Percentiles rank a stretch among this genome's conserved stretches.
phyloP scores from a whole-genome alignment of 2,888 invertebrate genomes.

The Helicoverpa assulta region DNA sequence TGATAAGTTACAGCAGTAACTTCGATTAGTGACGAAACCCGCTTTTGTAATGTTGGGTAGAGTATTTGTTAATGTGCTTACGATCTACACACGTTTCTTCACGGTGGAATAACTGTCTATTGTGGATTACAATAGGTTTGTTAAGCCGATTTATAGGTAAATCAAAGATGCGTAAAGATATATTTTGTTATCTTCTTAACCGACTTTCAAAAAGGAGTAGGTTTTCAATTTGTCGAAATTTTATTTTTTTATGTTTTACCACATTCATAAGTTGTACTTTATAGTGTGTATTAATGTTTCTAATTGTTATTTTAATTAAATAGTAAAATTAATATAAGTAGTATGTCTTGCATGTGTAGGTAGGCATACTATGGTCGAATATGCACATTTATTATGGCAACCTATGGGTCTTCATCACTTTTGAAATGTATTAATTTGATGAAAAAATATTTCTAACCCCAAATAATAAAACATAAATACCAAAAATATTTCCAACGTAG shows the following conservation, averaged over 20 bases:
- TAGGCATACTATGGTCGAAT: too few relatives aligned
- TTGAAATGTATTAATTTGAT: background rate
- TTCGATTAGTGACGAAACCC: slow-evolving; percentile 34
- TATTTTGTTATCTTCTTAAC: too few relatives aligned
- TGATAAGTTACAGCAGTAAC: slow-evolving; percentile 18
- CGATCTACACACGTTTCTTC: slow-evolving; percentile 39
- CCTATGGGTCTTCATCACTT: background rate
- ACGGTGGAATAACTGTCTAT: slow-evolving; percentile 24
- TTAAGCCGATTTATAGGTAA: background rate
- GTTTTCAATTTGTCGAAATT: too few relatives aligned
- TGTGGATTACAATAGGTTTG: background rate
- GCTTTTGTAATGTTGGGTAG: slow-evolving; percentile 32
- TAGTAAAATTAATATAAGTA: too few relatives aligned
- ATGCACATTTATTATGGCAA: too few relatives aligned
- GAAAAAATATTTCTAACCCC: background rate
- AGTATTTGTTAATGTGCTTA: slow-evolving; percentile 32
- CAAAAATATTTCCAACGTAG: slow-evolving; percentile 28
- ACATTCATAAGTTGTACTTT: too few relatives aligned
- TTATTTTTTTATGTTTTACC: too few relatives aligned
- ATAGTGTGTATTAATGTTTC: too few relatives aligned
- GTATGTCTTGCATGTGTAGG: too few relatives aligned
- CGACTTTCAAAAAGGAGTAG: too few relatives aligned
- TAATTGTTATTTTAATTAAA: too few relatives aligned
- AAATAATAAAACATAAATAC: slow-evolving; percentile 21
- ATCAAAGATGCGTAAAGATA: background rate